These are phyloP conservation scores for Polyommatus iphigenia DNA, from an alignment of 2,888 invertebrate genomes.

Conservation along the genomic window DNA sequence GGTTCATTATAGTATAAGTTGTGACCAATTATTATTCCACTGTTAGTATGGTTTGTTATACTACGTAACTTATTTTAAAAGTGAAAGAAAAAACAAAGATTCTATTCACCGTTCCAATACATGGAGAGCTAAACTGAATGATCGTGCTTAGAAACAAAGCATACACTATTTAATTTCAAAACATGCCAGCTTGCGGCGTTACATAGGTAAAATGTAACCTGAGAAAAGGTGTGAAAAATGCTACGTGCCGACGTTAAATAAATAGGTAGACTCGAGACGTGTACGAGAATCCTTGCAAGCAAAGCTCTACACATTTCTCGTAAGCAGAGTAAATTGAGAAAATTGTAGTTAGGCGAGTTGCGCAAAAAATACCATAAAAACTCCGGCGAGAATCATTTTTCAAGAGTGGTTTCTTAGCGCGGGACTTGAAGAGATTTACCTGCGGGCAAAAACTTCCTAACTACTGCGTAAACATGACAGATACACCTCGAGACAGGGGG, in stretches of 20 bases:
- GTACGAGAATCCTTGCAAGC: slow-evolving; percentile 32
- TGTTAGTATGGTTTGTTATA: neutral
- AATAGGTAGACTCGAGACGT: slow-evolving; percentile 28
- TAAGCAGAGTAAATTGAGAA: slow-evolving; percentile 57
- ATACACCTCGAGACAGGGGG: neutral
- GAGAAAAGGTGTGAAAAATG: slow-evolving; percentile 15
- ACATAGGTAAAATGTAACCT: slow-evolving; percentile 19
- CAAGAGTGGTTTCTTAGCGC: slow-evolving; percentile 64
- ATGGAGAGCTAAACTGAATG: no score
- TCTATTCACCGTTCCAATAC: no score
- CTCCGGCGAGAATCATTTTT: slow-evolving; percentile 68
- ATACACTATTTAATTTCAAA: slow-evolving; percentile 4
- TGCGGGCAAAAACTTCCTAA: slow-evolving; percentile 34
- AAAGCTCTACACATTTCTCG: slow-evolving; percentile 36
- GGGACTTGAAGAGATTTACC: slow-evolving; percentile 60
- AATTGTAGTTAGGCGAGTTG: slow-evolving; percentile 56
- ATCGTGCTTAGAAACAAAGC: neutral
- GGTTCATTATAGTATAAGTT: neutral
- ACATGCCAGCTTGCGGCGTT: neutral
- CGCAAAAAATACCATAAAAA: slow-evolving; percentile 54
- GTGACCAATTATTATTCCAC: neutral
- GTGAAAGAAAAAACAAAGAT: neutral
- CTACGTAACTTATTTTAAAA: neutral
- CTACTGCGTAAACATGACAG: slow-evolving; percentile 18
- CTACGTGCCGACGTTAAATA: slow-evolving; percentile 23